A percentile compares a stretch with the other conserved stretches of the same genome.
Conservation (phyloP, 2,113 vertebrate species). For the Excalfactoria chinensis region DNA sequence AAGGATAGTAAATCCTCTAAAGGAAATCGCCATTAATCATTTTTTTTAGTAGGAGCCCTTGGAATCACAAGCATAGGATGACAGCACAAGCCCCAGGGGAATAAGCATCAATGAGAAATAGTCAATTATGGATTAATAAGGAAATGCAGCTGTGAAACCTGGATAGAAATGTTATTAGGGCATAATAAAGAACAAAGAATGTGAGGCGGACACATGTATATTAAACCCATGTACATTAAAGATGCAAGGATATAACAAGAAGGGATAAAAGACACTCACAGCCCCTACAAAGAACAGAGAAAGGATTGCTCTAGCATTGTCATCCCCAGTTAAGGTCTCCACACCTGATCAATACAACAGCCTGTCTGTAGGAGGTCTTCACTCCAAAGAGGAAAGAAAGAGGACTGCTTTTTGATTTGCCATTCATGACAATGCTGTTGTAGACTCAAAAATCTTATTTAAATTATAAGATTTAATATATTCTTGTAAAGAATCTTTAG, state of each 20-base stretch:
- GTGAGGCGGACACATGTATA: not conserved
- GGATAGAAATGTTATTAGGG: not conserved
- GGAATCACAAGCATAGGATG: not conserved
- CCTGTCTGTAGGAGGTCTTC: not conserved
- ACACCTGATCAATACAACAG: not conserved
- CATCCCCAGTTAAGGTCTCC: not conserved
- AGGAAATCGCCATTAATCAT: not conserved
- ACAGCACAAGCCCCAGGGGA: not conserved
- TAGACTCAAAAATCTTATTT: not conserved
- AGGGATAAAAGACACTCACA: not conserved
- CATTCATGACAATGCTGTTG: not conserved
- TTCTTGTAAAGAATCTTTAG: not conserved
- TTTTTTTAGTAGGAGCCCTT: not conserved
- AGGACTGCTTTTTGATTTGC: not conserved
- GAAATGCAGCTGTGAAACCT: not conserved
- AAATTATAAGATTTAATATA: not conserved
- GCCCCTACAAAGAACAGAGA: not conserved
- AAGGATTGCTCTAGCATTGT: not conserved
- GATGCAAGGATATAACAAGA: not conserved
- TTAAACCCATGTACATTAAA: not conserved
- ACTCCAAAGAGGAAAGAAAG: not conserved
- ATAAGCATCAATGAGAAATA: not conserved
- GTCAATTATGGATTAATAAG: not conserved
- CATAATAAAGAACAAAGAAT: not conserved
- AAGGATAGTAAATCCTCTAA: not conserved